These are phyloP conservation scores for Macheiramphus alcinus DNA, from an alignment of 2,113 vertebrate genomes.

Conservation along the genomic window DNA sequence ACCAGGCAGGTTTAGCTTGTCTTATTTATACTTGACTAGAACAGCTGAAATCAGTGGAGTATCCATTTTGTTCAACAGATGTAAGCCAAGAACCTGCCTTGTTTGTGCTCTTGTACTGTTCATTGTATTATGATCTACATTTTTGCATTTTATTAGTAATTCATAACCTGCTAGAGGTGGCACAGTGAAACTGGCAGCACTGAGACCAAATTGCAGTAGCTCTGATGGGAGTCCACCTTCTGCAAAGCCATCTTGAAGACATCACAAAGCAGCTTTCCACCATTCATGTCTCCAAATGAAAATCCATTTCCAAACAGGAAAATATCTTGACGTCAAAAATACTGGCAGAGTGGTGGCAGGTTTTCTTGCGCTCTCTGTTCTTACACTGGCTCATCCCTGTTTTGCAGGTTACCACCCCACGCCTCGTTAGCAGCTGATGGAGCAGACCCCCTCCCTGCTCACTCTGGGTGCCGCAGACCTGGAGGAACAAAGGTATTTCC, in stretches of 20 bases:
- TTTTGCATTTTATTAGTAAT: neutral
- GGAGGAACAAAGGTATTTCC: slow-evolving; percentile 11
- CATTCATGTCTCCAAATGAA: neutral
- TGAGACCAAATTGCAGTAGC: neutral
- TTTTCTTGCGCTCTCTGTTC: neutral
- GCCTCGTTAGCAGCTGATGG: neutral
- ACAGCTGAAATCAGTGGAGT: neutral
- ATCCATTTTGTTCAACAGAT: neutral
- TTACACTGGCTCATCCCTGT: neutral
- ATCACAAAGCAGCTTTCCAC: neutral
- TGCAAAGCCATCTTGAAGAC: neutral
- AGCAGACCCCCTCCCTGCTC: neutral
- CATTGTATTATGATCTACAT: fast-evolving
- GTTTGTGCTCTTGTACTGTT: neutral
- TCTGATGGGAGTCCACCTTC: fast-evolving
- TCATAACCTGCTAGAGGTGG: neutral
- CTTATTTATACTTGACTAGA: neutral
- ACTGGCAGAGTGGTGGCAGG: fast-evolving
- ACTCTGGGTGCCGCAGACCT: neutral
- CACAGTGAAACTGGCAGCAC: neutral
- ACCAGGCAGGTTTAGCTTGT: neutral
- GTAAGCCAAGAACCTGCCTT: neutral
- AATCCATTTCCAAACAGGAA: neutral
- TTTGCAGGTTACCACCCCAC: neutral
- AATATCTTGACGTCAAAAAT: neutral